Base-by-base conservation (phyloP, 2,888 invertebrate genomes). In the Drosophila sordidula region DNA sequence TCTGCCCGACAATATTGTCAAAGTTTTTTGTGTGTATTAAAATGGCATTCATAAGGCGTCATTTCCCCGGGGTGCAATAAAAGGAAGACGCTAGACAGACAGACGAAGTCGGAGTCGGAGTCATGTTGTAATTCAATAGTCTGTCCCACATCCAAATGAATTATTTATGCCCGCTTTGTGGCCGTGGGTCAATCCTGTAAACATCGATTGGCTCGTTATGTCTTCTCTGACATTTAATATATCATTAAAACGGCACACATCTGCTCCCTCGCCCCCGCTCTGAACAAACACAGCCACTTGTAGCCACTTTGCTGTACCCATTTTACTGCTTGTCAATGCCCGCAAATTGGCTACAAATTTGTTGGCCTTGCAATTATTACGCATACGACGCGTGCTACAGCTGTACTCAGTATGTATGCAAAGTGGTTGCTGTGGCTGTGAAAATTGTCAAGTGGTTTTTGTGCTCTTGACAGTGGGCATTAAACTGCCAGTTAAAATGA, bases 41-140 rank as follows among this genome's bases (percentile, higher is more conserved):
- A 76, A 70, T 69, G 68, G 50, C 79, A 78, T 73, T 85, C 76
- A 85, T 70, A 87, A 67, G 73, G 82, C 83, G 79, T 82, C 86
- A 69, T 55, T 72, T 82, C 82, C 86, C 73, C 22, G 22, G 88
- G 73, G 83, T 71, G 83, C 66, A 79, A 85, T 88, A 76, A 83
- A 80, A 80, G 77, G 51, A 16, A 42, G n/a, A 25, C 2, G n/a
- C 1, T 9, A 47, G 25, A 49, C 34, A 57, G 8, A 14, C 16
- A 22, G 55, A 22, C 54, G n/a, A n/a, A 44, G 26, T 26, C 34
- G 18, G 16, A 49, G 41, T 29, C 38, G 34, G 44, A 56, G 51
- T 47, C 59, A 58, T 41, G 50, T 41, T 18, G 25, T 71, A 55
- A 76, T 58, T 65, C 66, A 39, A 76, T 62, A 71, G 52, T 62